These are phyloP conservation scores for Euglossa dilemma DNA, from an alignment of 1,140 invertebrate species.

Conservation along the genomic window DNA sequence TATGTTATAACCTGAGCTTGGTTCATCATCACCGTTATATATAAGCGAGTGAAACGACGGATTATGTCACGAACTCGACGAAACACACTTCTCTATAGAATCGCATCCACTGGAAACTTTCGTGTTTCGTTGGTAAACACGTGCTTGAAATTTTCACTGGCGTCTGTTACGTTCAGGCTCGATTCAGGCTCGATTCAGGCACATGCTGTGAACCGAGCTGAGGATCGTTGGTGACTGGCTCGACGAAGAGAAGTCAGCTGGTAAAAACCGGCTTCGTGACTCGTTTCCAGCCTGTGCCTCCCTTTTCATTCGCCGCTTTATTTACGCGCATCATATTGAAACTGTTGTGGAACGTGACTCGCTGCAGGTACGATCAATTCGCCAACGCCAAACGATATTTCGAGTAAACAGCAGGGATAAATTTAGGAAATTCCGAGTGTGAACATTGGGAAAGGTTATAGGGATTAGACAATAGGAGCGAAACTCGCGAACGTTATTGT, in stretches of 20 bases:
- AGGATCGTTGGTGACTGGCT: conserved; percentile 40
- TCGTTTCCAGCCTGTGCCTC: conserved; percentile 7
- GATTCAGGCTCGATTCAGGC: not conserved
- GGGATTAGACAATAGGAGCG: too few relatives aligned
- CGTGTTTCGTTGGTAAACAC: not conserved
- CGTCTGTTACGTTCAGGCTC: not conserved
- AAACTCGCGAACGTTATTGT: too few relatives aligned
- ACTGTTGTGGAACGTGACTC: not conserved
- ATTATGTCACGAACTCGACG: not conserved
- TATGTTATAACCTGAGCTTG: not conserved
- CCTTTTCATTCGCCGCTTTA: conserved; percentile 21
- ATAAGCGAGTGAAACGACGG: not conserved
- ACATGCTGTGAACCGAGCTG: conserved; percentile 1
- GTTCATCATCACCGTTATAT: not conserved
- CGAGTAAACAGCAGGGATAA: not conserved
- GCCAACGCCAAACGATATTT: not conserved
- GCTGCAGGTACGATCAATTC: not conserved
- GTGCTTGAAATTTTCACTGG: not conserved
- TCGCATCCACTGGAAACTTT: not conserved
- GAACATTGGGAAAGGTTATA: too few relatives aligned
- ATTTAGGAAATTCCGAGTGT: not conserved
- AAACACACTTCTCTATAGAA: not conserved
- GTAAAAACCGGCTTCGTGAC: conserved; percentile 53
- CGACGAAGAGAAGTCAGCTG: conserved; percentile 34
- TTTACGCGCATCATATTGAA: not conserved